These are phyloP conservation scores for Sakesphorus luctuosus DNA, from an alignment of 2,113 vertebrate genomes.

Conservation along the genomic window DNA sequence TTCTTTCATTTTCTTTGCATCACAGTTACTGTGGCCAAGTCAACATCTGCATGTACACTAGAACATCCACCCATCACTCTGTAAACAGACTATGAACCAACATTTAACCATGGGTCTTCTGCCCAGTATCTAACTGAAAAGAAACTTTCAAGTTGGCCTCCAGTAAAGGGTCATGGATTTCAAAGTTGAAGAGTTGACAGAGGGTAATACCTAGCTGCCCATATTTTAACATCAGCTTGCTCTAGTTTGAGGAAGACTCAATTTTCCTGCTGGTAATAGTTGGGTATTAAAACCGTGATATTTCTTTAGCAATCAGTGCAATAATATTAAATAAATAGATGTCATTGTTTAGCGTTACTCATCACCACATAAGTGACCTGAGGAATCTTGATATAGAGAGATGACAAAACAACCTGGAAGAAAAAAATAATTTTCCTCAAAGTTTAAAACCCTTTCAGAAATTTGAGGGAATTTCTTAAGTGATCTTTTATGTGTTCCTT, in stretches of 20 bases:
- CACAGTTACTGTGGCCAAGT: neutral
- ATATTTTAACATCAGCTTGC: neutral
- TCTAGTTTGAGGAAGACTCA: neutral
- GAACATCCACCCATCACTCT: neutral
- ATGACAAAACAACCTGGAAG: neutral
- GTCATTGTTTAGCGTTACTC: neutral
- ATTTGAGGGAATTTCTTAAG: neutral
- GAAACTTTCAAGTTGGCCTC: neutral
- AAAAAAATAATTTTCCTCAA: neutral
- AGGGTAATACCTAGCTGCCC: neutral
- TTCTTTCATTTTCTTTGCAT: neutral
- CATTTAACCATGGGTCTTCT: neutral
- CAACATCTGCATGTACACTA: neutral
- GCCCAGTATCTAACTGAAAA: neutral
- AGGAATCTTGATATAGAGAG: neutral
- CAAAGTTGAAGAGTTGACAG: neutral
- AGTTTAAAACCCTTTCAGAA: neutral
- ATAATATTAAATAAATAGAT: neutral
- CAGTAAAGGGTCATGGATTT: neutral
- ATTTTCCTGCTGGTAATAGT: neutral
- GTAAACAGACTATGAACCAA: neutral
- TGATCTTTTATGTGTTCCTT: neutral
- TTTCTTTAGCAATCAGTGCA: neutral
- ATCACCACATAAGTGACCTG: neutral
- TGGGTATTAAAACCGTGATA: neutral